Base-by-base conservation (phyloP, 2,797 vertebrate species). In the Phrynocephalus vlangalii region DNA sequence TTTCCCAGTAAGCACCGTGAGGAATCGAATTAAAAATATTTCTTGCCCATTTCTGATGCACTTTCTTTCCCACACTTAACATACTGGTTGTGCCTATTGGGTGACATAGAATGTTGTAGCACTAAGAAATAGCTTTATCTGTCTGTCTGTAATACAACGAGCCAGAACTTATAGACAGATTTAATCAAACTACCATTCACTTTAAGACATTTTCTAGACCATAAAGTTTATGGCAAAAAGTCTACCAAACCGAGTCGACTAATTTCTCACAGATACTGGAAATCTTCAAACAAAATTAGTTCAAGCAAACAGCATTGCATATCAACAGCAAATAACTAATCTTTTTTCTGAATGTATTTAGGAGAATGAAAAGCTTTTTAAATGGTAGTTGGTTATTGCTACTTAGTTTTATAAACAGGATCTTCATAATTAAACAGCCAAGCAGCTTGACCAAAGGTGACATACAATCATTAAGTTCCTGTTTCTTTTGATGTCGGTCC, bases 131-230 rank as follows among this genome's bases (percentile, higher is more conserved):
- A 0, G 24, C 84, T 0, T 82, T 86, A 5, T 1, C 84, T 83
- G 85, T 1, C 84, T 83, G 85, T 83, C 85, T 87, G 30, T 30
- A 85, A 44, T 24, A 73, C 13, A 80, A 82, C 16, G 67, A 2
- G 1, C 70, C 33, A 56, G 10, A 26, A 1, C 22, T 92, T 89
- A 87, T 60, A 33, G 16, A 18, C 48, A 81, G 24, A 6, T 16
- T 68, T 79, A 85, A 71, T 20, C 0, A 75, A 6, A 87, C 56
- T 1, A 13, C 22, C 16, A 84, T 18, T 71, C 63, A 0, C 11
- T 67, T 73, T 76, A 16, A 80, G 86, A 8, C 3, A 81, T 3
- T 2, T 73, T 22, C 60, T 81, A 60, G 26, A 13, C 70, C 22
- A 72, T 28, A 50, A 18, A 5, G n/a, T 26, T 26, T 68, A 15